Base-by-base conservation (phyloP, 64 coral and sea anemone species). In the Montipora efflorescens region DNA sequence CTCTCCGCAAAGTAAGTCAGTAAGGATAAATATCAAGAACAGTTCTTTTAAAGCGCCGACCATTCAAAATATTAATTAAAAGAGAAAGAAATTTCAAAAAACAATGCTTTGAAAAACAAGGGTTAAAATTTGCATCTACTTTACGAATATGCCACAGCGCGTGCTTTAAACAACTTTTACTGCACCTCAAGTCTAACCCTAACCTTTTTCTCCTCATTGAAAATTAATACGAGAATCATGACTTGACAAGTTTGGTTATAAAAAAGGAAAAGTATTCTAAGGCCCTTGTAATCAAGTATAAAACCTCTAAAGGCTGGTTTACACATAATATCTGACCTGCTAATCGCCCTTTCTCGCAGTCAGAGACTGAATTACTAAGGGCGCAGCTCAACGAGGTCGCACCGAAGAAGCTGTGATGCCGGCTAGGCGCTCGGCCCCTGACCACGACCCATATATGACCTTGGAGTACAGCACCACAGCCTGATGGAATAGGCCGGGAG, bases 181-280 rank as follows among this genome's bases (percentile, higher is more conserved):
- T 69, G 67, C 12, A 69, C 12, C 67, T 69, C 67, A 69, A 69
- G 67, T 69, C 12, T 15, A 69, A 28, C 28, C 28, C 67, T 69
- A 15, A 10, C 1, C 67, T 69, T 69, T 69, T 69, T 69, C 67
- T 69, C 67, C 67, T 69, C 18, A 69, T 69, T 69, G 67, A 13
- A 69, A 69, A 69, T 69, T 69, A 69, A 15, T 69, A 69, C 19
- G 67, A 69, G 14, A 69, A 69, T 69, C 67, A 69, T 69, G 67
- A 69, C 67, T 69, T 10, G 67, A 55, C 52, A 55, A 55, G 9
- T 55, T 55, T 55, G 5, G 52, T 55, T 55, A 55, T 55, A 55
- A 55, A 55, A 55, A 55, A 55, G 52, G 52, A 55, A 55, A 55
- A 20, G 18, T 69, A 1, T 69, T 69, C 67, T 69, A 16, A 69